Base-by-base conservation (phyloP, 2,797 vertebrate species). In the Gymnothorax reevesii region DNA sequence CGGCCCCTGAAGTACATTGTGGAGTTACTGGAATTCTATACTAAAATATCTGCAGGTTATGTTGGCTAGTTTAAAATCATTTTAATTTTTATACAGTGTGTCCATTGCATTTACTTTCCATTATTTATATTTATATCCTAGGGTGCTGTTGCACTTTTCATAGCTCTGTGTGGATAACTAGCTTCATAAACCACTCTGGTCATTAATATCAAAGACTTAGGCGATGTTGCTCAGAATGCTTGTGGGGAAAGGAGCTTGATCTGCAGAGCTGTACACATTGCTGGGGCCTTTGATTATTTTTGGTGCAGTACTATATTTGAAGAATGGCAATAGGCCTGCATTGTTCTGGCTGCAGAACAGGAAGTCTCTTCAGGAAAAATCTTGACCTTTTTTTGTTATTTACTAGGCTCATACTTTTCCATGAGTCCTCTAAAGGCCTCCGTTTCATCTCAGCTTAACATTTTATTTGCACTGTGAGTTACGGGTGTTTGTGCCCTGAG, bases 341-440 rank as follows among this genome's bases (percentile, higher is more conserved):
- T 96, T 96, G 95, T 96, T 95, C 89, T 89, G 90, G 92, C 93
- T 94, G 93, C 91, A 94, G 93, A 88, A 92, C 93, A 94, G 95
- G 96, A 96, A 96, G 89, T 88, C 88, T 93, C 92, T 93, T 92
- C 92, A 95, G 94, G 95, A 96, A 95, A 95, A 90, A 90, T 84
- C 60, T 54, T 59, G 71, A 82, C 87, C 57, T 59, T 95, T 91
- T 94, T 90, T 86, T 55, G 54, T 85, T 59, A 54, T 57, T 92
- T 83, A 90, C 71, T 87, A 88, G 89, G 69, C 55, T 82, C 84
- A 73, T 73, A 33, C 2, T n/a, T 42, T 62, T 84, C 89, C 83
- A 86, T 15, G 71, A 82, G 77, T 52, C 49, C 52, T 55, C 77
- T 42, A 42, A n/a, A 54, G n/a, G 49, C 13, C 42, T 79, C 42